These are phyloP conservation scores for Drosophila subobscura DNA, from an alignment of 1,140 invertebrate genomes.

Conservation along the genomic window DNA sequence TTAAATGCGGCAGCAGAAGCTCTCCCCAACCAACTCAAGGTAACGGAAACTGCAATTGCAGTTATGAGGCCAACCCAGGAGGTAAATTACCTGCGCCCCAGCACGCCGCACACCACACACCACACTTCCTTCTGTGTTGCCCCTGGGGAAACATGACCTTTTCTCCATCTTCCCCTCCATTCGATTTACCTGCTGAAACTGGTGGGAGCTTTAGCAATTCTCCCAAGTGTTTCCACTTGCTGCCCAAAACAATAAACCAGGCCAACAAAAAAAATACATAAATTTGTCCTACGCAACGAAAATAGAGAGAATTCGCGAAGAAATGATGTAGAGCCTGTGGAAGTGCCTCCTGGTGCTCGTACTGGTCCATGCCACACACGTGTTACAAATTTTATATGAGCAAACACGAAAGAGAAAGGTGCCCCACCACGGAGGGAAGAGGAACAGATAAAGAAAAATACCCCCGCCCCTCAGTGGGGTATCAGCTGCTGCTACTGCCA, in stretches of 20 bases:
- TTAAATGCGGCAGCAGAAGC: constrained; percentile 56
- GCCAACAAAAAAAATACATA: constrained; percentile 40
- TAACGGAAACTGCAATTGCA: constrained; percentile 72
- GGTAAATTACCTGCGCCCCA: constrained; percentile 51
- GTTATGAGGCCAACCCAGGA: constrained; percentile 34
- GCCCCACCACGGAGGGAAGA: constrained; percentile 29
- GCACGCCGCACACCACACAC: background rate
- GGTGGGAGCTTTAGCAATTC: constrained; percentile 55
- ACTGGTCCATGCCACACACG: constrained; percentile 54
- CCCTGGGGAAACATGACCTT: background rate
- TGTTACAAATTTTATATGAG: constrained; percentile 81
- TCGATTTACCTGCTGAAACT: constrained; percentile 43
- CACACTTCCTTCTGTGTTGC: constrained; percentile 2
- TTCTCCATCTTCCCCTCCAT: background rate
- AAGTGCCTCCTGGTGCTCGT: background rate
- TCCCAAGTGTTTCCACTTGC: constrained; percentile 77
- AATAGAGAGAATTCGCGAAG: constrained; percentile 32
- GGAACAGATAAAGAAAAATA: constrained; percentile 78
- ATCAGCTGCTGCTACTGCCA: constrained; percentile 28
- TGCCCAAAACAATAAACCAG: constrained; percentile 73
- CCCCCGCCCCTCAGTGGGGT: constrained; percentile 54
- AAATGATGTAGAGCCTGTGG: background rate
- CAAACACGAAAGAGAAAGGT: constrained; percentile 42
- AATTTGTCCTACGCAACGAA: constrained; percentile 63
- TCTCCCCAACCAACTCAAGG: constrained; percentile 43